phyloP scores from a whole-genome alignment of 2,797 vertebrate species.

The Rhynchonycteris naso region DNA sequence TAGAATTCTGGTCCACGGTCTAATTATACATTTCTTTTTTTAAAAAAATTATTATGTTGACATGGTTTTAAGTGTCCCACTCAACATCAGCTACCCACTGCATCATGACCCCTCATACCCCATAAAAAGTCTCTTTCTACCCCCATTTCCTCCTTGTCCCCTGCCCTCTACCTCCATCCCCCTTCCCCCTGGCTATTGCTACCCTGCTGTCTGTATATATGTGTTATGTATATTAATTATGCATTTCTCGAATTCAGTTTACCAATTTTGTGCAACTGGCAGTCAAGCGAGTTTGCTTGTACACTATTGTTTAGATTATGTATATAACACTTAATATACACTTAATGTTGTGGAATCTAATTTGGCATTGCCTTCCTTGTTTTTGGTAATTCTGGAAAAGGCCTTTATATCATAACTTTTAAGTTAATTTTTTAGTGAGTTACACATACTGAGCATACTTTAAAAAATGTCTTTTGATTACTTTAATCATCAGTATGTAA shows the following conservation, averaged over 20 bases:
- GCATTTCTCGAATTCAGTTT: background rate
- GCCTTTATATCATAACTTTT: background rate
- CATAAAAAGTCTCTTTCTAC: no score
- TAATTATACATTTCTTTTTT: background rate
- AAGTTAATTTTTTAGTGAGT: conserved; percentile 7
- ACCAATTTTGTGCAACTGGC: background rate
- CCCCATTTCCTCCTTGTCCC: no score
- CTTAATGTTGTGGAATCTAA: background rate
- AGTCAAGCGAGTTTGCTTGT: background rate
- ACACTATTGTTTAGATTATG: background rate
- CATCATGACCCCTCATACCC: no score
- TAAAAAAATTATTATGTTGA: no score
- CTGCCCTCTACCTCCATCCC: no score
- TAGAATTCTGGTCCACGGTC: background rate
- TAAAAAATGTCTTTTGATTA: conserved; percentile 42
- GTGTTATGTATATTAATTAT: background rate
- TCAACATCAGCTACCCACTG: no score
- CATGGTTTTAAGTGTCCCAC: no score
- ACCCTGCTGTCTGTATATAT: no score
- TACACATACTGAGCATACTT: background rate
- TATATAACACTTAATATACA: background rate
- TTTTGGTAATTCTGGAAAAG: conserved; percentile 18
- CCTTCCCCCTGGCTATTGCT: no score
- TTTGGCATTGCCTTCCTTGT: background rate
- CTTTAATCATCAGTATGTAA: conserved; percentile 35